Percentiles rank a stretch among this genome's conserved stretches.
Evolutionary conservation across 2,113 vertebrate species (phyloP).

Genomic region (Merops nubicus): DNA sequence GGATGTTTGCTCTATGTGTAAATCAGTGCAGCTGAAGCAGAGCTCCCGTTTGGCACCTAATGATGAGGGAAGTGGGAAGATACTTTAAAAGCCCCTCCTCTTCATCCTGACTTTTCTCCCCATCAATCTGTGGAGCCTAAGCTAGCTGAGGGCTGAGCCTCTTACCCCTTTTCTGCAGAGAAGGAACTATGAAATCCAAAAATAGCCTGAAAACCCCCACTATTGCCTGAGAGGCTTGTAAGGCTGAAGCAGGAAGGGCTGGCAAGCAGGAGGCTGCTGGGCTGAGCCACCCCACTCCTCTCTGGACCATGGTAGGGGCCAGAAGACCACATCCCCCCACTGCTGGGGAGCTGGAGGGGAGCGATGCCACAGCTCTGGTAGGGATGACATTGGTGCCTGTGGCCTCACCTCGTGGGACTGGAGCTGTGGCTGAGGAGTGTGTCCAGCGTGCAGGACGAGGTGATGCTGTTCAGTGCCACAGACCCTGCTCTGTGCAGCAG

Average conservation of each 20-base stretch:
- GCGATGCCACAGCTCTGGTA: fast-evolving
- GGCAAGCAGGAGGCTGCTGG: neutral
- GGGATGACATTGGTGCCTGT: fast-evolving
- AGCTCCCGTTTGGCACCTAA: neutral
- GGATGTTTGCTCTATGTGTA: neutral
- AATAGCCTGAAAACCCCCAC: neutral
- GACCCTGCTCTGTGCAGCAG: neutral
- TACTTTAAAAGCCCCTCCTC: neutral
- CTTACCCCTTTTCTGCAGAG: neutral
- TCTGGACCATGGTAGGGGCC: fast-evolving
- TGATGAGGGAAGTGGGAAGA: fast-evolving
- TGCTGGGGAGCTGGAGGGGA: neutral
- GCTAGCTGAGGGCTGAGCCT: neutral
- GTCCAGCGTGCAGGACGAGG: neutral
- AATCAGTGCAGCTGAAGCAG: neutral
- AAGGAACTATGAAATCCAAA: neutral
- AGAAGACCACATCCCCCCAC: fast-evolving
- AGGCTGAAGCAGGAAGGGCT: neutral
- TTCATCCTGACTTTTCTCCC: neutral
- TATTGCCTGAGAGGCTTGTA: neutral
- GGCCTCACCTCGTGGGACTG: fast-evolving
- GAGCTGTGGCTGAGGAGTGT: neutral
- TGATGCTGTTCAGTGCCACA: neutral
- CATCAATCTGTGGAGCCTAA: fast-evolving
- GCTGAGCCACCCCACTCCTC: neutral